phyloP scores from a whole-genome alignment of 2,797 vertebrate genomes.

The Sebastiscus tertius region DNA sequence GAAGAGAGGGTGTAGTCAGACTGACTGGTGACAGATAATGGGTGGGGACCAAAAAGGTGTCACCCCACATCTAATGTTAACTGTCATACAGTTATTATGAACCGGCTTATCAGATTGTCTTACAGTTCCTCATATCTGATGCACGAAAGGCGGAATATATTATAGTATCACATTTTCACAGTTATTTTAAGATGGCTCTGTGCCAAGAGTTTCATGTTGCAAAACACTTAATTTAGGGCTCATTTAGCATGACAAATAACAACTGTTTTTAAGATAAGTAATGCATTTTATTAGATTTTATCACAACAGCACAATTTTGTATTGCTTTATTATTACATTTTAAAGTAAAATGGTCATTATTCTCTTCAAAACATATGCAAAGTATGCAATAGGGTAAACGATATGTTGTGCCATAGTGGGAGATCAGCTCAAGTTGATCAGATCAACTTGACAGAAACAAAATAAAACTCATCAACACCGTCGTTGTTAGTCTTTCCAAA shows the following conservation, averaged over 20 bases:
- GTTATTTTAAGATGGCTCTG: neutral
- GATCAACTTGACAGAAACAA: too few relatives aligned
- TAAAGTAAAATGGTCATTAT: neutral
- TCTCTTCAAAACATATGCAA: neutral
- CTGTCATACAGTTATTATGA: conserved; percentile 27
- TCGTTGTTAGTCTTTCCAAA: too few relatives aligned
- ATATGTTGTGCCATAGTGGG: too few relatives aligned
- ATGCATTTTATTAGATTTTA: neutral
- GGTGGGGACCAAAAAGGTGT: conserved; percentile 50
- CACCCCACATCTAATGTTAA: conserved; percentile 11
- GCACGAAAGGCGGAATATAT: neutral
- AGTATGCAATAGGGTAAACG: neutral
- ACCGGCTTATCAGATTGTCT: neutral
- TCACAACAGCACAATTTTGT: neutral
- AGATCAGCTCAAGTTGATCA: too few relatives aligned
- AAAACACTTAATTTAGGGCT: neutral
- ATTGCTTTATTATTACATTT: neutral
- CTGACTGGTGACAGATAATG: conserved; percentile 49
- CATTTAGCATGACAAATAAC: neutral
- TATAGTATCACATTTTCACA: neutral
- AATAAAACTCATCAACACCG: too few relatives aligned
- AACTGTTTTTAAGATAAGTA: too few relatives aligned
- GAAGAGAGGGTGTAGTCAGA: conserved; percentile 50
- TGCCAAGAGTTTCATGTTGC: neutral
- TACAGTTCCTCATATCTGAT: neutral